Conservation (phyloP, 2,888 invertebrate genomes). For the Gnatocerus cornutus region DNA sequence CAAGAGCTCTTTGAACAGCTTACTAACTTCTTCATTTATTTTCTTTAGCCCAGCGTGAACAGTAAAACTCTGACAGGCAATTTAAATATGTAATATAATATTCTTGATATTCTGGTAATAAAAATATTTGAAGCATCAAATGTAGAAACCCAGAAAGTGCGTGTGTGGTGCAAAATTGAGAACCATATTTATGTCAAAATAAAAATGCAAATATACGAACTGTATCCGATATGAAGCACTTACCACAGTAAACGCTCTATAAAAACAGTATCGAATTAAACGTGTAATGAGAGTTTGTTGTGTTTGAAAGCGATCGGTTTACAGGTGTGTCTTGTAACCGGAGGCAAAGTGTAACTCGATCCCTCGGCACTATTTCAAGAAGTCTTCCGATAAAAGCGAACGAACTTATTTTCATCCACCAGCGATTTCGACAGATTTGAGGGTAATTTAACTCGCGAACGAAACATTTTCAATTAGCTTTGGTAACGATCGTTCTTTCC, state of each 20-base stretch:
- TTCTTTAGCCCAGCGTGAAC: no score
- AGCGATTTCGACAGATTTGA: constrained; percentile 32
- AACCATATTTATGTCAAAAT: no score
- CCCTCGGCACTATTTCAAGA: constrained; percentile 17
- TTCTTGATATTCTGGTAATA: no score
- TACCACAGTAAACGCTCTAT: neutral
- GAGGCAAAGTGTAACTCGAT: constrained; percentile 21
- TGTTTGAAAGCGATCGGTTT: constrained; percentile 34
- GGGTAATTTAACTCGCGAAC: constrained; percentile 43
- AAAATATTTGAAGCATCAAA: no score
- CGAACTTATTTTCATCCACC: neutral
- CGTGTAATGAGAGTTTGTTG: constrained; percentile 25
- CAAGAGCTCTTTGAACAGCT: no score
- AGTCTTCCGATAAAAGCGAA: constrained; percentile 4
- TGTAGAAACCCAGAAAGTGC: no score
- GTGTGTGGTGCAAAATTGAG: no score
- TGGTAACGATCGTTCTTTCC: constrained; percentile 28
- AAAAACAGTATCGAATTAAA: constrained; percentile 22
- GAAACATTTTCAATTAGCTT: constrained; percentile 29
- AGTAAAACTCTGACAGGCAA: no score
- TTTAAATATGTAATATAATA: no score
- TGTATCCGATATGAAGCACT: no score
- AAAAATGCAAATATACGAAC: no score
- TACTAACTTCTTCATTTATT: no score
- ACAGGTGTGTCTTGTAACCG: constrained; percentile 34